Conservation (phyloP, 2,888 invertebrate species). For the Conus canariensis region DNA sequence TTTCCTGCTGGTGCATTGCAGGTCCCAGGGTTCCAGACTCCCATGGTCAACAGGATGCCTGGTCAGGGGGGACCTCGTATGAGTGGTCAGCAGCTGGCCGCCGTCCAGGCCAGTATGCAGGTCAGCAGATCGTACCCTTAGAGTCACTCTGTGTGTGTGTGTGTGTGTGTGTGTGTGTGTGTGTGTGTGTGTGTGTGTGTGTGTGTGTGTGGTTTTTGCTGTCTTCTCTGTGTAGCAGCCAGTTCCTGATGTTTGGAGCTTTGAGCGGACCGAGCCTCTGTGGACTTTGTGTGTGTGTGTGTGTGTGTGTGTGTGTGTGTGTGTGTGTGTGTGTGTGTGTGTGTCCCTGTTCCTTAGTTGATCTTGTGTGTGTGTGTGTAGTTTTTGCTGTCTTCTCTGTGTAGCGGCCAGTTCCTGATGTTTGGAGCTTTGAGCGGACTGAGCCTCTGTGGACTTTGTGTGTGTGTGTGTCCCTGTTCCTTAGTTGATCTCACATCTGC, state of each 20-base stretch:
- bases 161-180: no score
- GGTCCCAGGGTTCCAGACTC: slow-evolving; percentile 18
- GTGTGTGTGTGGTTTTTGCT: not conserved
- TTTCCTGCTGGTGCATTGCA: not conserved
- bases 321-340: no score
- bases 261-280: no score
- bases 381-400: not conserved
- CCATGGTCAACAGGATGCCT: slow-evolving; percentile 20
- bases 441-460: no score
- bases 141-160: not conserved
- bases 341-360: no score
- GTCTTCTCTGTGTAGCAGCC: not conserved
- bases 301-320: no score
- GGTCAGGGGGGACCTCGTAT: slow-evolving; percentile 6
- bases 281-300: no score
- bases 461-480: no score
- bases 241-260: not conserved
- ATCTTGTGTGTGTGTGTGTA: no score
- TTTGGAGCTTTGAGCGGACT: no score
- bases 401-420: not conserved
- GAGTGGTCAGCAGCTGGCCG: slow-evolving; percentile 16
- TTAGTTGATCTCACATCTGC: no score
- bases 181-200: slow-evolving; percentile 9
- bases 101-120: slow-evolving; percentile 35
- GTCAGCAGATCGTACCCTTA: not conserved